Evolutionary conservation across 2,113 vertebrate species (phyloP), one percentile per base, ranked within the genome.

Genomic region (Nycticryphes semicollaris): DNA sequence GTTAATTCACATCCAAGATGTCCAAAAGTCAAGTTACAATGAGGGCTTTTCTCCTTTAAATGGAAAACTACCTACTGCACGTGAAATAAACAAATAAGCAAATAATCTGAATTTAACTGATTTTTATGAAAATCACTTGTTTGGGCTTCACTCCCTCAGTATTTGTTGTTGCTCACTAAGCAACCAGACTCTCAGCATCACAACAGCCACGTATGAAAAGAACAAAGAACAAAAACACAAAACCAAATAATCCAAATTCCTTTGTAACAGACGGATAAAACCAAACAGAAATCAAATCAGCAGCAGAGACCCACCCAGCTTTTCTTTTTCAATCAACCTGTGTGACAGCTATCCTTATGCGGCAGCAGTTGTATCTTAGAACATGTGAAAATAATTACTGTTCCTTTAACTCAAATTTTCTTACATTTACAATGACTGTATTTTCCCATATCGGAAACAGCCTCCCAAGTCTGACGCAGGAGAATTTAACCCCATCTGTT

Each of bases 111-210:
- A 84, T 87, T 59, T 62, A 79, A 92, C 72, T 39, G 69, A 75
- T 82, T 76, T 85, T 53, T 59, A 80, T 54, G 54, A 54, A 89
- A 94, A 59, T 45, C 81, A 67, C 74, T 94, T 86, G 37, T 53
- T 73, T 50, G 70, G 59, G 54, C 69, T 94, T 87, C 39, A 20
- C 8, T 73, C 57, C n/a, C 69, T 37, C 60, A 7, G 45, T 94
- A 77, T 95, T 96, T 96, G 87, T 91, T 94, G 27, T 24, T 90
- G 88, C 31, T 91, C 68, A 22, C 94, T 91, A 90, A 93, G 94
- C 93, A 96, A 97, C 89, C 64, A 75, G 59, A 90, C 53, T 12
- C 77, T 76, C 78, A 83, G 83, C 81, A 94, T 64, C 73, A 51
- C 80, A 94, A 91, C 87, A 93, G 89, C 66, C 73, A 84, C 10